Evolutionary conservation across 2,797 vertebrate genomes (phyloP).

Genomic region (Ptychobarbus kaznakovi): DNA sequence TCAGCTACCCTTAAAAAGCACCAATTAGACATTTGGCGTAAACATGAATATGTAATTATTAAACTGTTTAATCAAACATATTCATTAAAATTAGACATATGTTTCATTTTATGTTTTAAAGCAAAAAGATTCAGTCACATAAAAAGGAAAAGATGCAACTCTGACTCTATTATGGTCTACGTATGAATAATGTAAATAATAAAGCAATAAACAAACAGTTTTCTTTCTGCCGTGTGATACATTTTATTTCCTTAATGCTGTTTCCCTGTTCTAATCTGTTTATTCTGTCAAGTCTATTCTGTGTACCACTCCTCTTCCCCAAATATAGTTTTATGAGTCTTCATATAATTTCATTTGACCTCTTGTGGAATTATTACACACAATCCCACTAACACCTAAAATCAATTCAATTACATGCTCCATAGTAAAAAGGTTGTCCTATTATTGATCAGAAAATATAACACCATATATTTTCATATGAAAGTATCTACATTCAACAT

Average conservation of each 20-base stretch:
- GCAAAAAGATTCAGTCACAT: neutral
- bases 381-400: neutral
- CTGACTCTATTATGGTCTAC: no score
- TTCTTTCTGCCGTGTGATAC: neutral
- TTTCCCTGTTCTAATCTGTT: neutral
- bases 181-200: neutral
- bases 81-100: neutral
- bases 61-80: neutral
- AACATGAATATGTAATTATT: neutral
- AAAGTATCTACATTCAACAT: neutral
- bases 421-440: neutral
- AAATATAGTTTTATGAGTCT: slow-evolving; percentile 20
- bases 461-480: slow-evolving; percentile 1
- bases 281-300: neutral
- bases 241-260: neutral
- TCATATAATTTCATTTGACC: slow-evolving; percentile 9
- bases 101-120: neutral
- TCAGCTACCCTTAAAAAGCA: neutral
- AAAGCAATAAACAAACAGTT: neutral
- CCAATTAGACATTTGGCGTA: neutral
- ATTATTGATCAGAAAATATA: slow-evolving; percentile 32
- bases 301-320: neutral
- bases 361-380: slow-evolving; percentile 7
- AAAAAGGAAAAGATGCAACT: neutral
- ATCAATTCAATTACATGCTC: slow-evolving; percentile 25